A percentile compares a stretch with the other conserved stretches of the same genome.
phyloP scores from a whole-genome alignment of 1,140 invertebrate genomes.

The Parasteatoda tepidariorum region DNA sequence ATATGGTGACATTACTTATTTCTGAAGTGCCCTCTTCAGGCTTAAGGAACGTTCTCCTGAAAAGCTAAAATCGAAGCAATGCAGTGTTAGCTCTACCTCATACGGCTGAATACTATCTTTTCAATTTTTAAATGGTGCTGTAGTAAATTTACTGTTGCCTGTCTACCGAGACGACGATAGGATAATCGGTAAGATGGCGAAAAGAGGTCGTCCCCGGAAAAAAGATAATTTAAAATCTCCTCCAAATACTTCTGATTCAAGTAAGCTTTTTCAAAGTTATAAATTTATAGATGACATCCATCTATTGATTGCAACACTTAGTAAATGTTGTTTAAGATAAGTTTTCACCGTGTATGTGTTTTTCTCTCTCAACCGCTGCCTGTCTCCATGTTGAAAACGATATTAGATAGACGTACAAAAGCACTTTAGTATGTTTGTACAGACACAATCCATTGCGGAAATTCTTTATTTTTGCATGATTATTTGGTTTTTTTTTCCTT shows the following conservation, averaged over 20 bases:
- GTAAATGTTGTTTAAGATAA: too few species aligned
- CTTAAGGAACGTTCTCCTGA: too few species aligned
- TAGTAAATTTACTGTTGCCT: neutral
- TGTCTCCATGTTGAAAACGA: neutral
- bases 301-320: too few species aligned
- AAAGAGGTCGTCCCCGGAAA: neutral
- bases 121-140: conserved; percentile 20
- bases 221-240: neutral
- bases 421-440: too few species aligned
- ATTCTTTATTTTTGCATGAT: neutral
- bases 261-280: conserved; percentile 39
- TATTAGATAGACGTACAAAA: too few species aligned
- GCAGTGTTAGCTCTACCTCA: too few species aligned
- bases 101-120: too few species aligned
- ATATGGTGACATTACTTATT: too few species aligned
- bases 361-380: neutral
- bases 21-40: too few species aligned
- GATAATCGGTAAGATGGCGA: conserved; percentile 36
- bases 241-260: neutral
- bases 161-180: neutral
- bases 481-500: neutral
- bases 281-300: too few species aligned
- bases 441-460: too few species aligned
- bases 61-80: too few species aligned
- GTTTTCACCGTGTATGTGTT: neutral